Evolutionary conservation across 2,113 vertebrate species (phyloP).

Genomic region (Trematomus loennbergii): DNA sequence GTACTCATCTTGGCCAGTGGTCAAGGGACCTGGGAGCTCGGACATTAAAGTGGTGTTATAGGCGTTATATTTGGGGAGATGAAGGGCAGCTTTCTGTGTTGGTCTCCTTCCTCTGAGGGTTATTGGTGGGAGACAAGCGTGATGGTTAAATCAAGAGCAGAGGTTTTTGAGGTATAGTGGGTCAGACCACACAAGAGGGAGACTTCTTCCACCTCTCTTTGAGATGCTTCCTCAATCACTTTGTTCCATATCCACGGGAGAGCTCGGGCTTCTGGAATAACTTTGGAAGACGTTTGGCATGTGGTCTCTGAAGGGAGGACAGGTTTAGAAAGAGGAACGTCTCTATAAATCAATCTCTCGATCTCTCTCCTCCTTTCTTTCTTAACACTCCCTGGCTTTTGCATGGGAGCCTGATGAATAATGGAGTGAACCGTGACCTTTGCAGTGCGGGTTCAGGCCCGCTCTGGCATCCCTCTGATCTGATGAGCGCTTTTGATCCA

Average conservation of each 20-base stretch:
- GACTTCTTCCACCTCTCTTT: constrained; percentile 9
- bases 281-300: constrained; percentile 42
- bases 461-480: constrained; percentile 65
- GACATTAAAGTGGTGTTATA: constrained; percentile 32
- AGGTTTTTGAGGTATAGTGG: constrained; percentile 21
- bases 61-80: constrained; percentile 40
- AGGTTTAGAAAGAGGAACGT: constrained; percentile 25
- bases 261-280: constrained; percentile 36
- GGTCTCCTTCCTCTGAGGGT: not conserved
- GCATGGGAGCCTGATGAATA: constrained; percentile 72
- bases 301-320: constrained; percentile 48
- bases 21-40: not conserved
- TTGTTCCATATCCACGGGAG: constrained; percentile 54
- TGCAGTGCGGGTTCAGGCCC: constrained; percentile 65
- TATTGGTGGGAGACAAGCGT: not conserved
- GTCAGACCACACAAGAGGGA: constrained; percentile 32
- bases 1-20: constrained; percentile 29
- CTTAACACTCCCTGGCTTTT: constrained; percentile 55
- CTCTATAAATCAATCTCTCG: constrained; percentile 62
- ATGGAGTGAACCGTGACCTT: constrained; percentile 75
- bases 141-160: constrained; percentile 31
- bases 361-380: constrained; percentile 50
- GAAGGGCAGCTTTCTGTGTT: constrained; percentile 34
- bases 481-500: constrained; percentile 68
- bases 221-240: constrained; percentile 35